Percentiles rank a stretch among this genome's conserved stretches.
phyloP scores from a whole-genome alignment of 1,140 invertebrate genomes.

The Nasonia vitripennis region DNA sequence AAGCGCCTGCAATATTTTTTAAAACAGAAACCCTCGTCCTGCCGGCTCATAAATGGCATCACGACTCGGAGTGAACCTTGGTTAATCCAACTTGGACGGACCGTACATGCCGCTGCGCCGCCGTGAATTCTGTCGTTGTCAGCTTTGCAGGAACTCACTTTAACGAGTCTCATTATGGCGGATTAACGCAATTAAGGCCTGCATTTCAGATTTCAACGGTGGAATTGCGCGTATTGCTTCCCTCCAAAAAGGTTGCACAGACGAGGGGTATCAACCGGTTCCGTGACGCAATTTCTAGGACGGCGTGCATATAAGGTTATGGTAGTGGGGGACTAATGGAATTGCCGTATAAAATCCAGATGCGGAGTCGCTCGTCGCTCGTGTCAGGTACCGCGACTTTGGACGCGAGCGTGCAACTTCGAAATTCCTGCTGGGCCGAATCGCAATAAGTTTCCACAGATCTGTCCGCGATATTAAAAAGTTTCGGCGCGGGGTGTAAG shows the following conservation, averaged over 20 bases:
- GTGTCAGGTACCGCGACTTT: not conserved
- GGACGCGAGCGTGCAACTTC: slow-evolving; percentile 14
- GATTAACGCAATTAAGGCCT: slow-evolving; percentile 15
- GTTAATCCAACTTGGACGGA: slow-evolving; percentile 31
- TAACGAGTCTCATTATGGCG: slow-evolving; percentile 23
- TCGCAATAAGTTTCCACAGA: not conserved
- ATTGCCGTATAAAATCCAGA: slow-evolving; percentile 27
- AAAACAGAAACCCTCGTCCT: too few relatives aligned
- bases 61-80: not conserved
- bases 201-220: slow-evolving; percentile 17
- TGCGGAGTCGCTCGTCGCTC: not conserved
- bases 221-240: too few relatives aligned
- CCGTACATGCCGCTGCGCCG: not conserved
- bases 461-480: slow-evolving; percentile 29
- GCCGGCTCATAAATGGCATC: slow-evolving; percentile 5
- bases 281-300: not conserved
- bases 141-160: slow-evolving; percentile 12
- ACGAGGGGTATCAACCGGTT: too few relatives aligned
- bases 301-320: not conserved
- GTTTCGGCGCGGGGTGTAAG: not conserved
- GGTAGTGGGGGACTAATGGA: slow-evolving; percentile 9
- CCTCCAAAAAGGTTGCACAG: too few relatives aligned
- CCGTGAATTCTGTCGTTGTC: not conserved
- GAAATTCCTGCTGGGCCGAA: slow-evolving; percentile 5
- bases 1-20: too few relatives aligned